Conservation (phyloP, 2,888 invertebrate species). For the Aphodius granarius region DNA sequence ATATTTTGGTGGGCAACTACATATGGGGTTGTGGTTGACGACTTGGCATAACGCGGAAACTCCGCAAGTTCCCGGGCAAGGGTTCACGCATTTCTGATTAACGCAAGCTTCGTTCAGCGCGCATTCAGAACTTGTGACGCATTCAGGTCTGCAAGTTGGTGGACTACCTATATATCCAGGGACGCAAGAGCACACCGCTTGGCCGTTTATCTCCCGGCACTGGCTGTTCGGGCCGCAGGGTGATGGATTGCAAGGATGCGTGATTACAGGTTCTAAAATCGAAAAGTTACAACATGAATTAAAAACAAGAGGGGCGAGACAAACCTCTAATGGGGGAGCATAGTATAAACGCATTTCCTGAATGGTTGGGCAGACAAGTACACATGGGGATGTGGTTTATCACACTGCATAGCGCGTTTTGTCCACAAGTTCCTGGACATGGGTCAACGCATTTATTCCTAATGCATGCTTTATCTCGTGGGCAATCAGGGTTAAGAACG, state of each 20-base stretch:
- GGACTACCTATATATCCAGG: conserved; percentile 73
- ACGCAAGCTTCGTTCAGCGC: conserved; percentile 72
- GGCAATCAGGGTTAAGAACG: conserved; percentile 66
- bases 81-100: conserved; percentile 78
- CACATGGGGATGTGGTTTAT: conserved; percentile 77
- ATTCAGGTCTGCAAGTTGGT: conserved; percentile 78
- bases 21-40: conserved; percentile 79
- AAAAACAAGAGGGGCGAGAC: conserved; percentile 10
- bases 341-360: conserved; percentile 69
- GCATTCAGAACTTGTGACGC: conserved; percentile 75
- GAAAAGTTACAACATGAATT: too few species aligned
- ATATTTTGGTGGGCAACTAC: conserved; percentile 67
- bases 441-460: conserved; percentile 68
- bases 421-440: conserved; percentile 71
- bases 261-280: conserved; percentile 30
- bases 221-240: conserved; percentile 82
- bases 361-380: conserved; percentile 66
- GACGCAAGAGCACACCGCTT: conserved; percentile 73
- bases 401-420: conserved; percentile 70
- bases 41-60: conserved; percentile 74
- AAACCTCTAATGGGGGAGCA: conserved; percentile 57
- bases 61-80: conserved; percentile 84
- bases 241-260: conserved; percentile 66
- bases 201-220: conserved; percentile 72
- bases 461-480: conserved; percentile 64